Conservation (phyloP, 2,797 vertebrate genomes). For the Melanotaenia boesemani region DNA sequence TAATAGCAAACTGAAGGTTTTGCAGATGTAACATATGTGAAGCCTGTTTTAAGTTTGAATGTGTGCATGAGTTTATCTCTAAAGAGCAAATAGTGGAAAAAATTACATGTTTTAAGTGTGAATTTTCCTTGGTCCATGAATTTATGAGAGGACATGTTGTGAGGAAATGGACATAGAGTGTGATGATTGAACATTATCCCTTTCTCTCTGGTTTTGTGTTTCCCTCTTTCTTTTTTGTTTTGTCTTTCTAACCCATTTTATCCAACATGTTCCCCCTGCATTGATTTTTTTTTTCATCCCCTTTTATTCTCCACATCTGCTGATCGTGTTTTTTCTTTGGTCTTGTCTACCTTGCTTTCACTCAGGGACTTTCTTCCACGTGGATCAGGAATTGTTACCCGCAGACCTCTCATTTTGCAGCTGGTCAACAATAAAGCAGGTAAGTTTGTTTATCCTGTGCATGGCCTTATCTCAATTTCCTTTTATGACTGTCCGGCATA, state of each 20-base stretch:
- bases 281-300: conserved; percentile 17
- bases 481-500: conserved; percentile 45
- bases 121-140: conserved; percentile 55
- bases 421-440: conserved; percentile 97
- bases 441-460: conserved; percentile 58
- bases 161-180: conserved; percentile 51
- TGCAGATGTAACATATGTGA: conserved; percentile 2
- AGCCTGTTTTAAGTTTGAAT: conserved; percentile 13
- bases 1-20: conserved; percentile 16
- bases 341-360: conserved; percentile 23
- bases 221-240: background rate
- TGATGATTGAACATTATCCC: conserved; percentile 39
- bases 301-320: background rate
- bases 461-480: conserved; percentile 19
- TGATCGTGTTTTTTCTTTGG: conserved; percentile 28
- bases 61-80: conserved; percentile 39
- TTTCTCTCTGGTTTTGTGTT: conserved; percentile 2
- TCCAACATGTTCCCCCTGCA: background rate
- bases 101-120: conserved; percentile 47
- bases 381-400: conserved; percentile 97
- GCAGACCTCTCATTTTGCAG: conserved; percentile 96
- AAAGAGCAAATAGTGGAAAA: conserved; percentile 54
- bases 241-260: conserved; percentile 5
- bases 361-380: conserved; percentile 96
- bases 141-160: conserved; percentile 40